Base-by-base conservation (phyloP, 2,888 invertebrate genomes). In the Proisotoma minuta region DNA sequence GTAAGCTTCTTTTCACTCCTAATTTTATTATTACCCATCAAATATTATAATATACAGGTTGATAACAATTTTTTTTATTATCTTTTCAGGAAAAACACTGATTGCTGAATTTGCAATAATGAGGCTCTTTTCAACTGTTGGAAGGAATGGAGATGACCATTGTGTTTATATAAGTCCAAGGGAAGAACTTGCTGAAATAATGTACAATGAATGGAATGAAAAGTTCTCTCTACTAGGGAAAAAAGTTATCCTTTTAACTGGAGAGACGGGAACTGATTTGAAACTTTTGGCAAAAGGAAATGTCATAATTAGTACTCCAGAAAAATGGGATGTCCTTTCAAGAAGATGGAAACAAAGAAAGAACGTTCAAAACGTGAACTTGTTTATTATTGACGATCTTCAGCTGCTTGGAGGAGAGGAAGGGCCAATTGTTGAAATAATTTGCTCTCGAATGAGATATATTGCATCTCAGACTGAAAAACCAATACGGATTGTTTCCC, bases 331-430 rank as follows among this genome's bases (percentile, higher is more conserved):
- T 22, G 93, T 99, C 2, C 81, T 99, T 2, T 99, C 99, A 0
- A 83, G 99, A 59, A 84, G 99, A 68, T 99, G 99, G 99, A 99
- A 99, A 75, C 98, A 99, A 75, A 84, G 99, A 29, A 98, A 98
- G 79, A 95, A 96, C 77, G 97, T 99, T 0, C 98, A 98, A 76
- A 96, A 93, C 75, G 88, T 99, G 8, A 91, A 94, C 65, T 82
- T 99, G 18, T 95, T 99, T 78, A 92, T 99, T 65, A 93, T 94
- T 20, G 99, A 99, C 76, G 98, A 99, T 73, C 81, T 99, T 24
- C 97, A 99, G 75, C 79, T 93, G 64, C 83, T 92, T 57, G 92
- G 92, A 0, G 91, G 91, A 0, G 90, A 90, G 74, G 91, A 92
- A 73, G 92, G 93, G 0, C 97, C 98, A 0, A 91, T 97, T 0